Base-by-base conservation (phyloP, 2,888 invertebrate genomes). In the Dolichopus griseipennis region DNA sequence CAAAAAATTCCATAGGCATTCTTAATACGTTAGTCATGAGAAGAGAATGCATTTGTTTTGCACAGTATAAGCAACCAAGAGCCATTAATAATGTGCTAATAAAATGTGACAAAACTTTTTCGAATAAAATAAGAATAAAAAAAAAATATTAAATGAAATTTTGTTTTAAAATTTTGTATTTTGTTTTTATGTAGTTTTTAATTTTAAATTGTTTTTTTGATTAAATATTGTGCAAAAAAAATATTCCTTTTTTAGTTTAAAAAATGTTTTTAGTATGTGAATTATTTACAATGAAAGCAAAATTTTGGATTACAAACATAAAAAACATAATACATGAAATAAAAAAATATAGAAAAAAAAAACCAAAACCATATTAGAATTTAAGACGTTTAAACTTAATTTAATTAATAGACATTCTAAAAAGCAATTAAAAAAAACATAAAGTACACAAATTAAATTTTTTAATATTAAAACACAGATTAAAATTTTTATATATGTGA, bases 1-100 rank as follows among this genome's bases (percentile, higher is more conserved):
- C 92, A 83, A 90, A 92, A 82, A 90, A 86, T 76, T 86, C 84
- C 83, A 91, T 86, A 65, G 91, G 90, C 75, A 87, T 84, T 76
- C 84, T 85, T 75, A 91, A 77, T 70, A 90, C 84, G 77, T 85
- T 85, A 67, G 76, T 74, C 75, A 91, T 81, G 77, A 91, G 81
- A 61, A 78, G 75, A 71, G 82, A 78, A 81, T 89, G 89, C 75
- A 89, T 81, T 68, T 78, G 74, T 75, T 78, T 79, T 74, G 91
- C 88, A 72, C 91, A 91, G 67, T 71, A 72, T 27, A 82, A 73
- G 71, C 79, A 80, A 70, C 84, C 84, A 70, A 83, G 67, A 33
- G 82, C 81, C 74, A 81, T 73, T 69, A 76, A 73, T 69, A 84
- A 69, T 65, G 81, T 77, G 37, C 78, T 75, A 61, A 78, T 61